These are phyloP conservation scores for Mastomys natalensis DNA, from an alignment of 2,113 vertebrate species.

Conservation along the genomic window DNA sequence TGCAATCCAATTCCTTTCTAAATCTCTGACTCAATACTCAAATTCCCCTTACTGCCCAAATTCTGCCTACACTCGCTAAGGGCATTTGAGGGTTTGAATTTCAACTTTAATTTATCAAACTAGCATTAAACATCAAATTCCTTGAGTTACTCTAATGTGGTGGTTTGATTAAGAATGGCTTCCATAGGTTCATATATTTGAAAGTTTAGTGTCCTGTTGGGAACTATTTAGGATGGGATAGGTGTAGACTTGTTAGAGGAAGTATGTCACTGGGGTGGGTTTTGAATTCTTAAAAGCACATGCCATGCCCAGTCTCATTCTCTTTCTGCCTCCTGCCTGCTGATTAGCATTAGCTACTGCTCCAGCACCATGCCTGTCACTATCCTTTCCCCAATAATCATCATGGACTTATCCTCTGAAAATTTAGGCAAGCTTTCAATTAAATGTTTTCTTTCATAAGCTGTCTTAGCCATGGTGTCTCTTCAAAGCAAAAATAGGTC, in stretches of 20 bases:
- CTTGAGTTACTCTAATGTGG: not conserved
- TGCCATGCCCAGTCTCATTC: not conserved
- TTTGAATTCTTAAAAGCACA: not conserved
- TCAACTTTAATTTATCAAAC: not conserved
- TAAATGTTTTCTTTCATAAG: not conserved
- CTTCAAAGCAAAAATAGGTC: not conserved
- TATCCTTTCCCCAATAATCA: too few relatives aligned
- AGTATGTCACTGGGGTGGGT: not conserved
- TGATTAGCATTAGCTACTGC: not conserved
- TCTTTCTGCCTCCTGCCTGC: not conserved
- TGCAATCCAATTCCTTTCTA: not conserved
- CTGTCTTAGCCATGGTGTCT: not conserved
- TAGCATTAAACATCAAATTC: not conserved
- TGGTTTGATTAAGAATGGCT: not conserved
- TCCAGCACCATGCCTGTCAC: not conserved
- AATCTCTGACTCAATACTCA: not conserved
- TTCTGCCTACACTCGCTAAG: not conserved
- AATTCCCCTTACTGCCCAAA: not conserved
- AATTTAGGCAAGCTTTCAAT: not conserved
- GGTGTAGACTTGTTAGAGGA: too few relatives aligned
- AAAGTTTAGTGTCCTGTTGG: not conserved
- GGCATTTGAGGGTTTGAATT: not conserved
- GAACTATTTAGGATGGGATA: not conserved
- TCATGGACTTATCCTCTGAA: not conserved
- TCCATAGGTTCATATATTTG: not conserved